A percentile compares a stretch with the other conserved stretches of the same genome.
Evolutionary conservation across 2,113 vertebrate species (phyloP).

Genomic region (Chamaea fasciata): DNA sequence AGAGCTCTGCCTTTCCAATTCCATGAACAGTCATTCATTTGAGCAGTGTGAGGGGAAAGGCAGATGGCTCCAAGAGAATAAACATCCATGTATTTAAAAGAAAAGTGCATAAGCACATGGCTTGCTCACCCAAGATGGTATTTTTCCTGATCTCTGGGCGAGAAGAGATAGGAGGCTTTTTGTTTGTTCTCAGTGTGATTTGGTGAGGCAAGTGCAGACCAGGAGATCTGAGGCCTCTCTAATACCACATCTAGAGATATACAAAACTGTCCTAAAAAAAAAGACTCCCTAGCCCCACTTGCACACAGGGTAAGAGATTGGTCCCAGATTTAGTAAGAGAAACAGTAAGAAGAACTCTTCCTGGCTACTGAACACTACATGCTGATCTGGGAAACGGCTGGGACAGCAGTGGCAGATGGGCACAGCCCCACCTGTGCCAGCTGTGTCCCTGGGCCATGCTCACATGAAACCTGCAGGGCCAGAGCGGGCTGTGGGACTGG

Average conservation of each 20-base stretch:
- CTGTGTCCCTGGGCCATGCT: rapidly evolving
- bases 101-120: not conserved
- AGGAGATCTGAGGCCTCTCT: not conserved
- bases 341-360: not conserved
- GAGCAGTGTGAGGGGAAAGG: not conserved
- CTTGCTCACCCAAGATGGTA: not conserved
- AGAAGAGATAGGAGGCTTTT: not conserved
- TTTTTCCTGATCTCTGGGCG: not conserved
- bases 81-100: not conserved
- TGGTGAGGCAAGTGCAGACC: not conserved
- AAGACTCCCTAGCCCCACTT: not conserved
- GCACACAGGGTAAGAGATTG: not conserved
- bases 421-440: not conserved
- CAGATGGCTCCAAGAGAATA: not conserved
- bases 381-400: not conserved
- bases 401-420: not conserved
- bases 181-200: not conserved
- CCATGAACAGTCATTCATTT: not conserved
- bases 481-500: not conserved
- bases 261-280: not conserved
- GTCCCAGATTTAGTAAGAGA: not conserved
- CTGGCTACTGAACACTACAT: not conserved
- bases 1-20: not conserved
- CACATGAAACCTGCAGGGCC: not conserved
- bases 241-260: not conserved